Evolutionary conservation across 2,888 invertebrate genomes (phyloP).

Genomic region (Cephonodes hylas): DNA sequence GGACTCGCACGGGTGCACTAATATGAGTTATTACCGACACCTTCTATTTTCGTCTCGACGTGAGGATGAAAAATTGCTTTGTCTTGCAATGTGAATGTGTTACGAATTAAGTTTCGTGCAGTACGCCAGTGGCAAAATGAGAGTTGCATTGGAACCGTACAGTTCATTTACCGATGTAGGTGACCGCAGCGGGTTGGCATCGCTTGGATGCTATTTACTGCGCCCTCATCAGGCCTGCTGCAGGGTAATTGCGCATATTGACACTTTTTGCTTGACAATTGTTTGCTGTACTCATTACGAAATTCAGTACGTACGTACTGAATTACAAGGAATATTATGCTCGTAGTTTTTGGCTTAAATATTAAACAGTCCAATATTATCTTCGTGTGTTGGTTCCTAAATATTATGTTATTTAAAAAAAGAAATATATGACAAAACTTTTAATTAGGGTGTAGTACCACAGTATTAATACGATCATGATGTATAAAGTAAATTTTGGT

Average conservation of each 20-base stretch:
- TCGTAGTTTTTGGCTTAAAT: too few species aligned
- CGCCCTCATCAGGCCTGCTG: neutral
- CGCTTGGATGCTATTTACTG: neutral
- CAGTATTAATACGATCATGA: too few species aligned
- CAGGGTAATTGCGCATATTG: neutral
- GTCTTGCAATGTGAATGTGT: neutral
- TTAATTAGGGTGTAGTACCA: too few species aligned
- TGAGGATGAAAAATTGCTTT: too few species aligned
- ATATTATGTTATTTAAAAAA: too few species aligned
- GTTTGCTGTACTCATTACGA: neutral
- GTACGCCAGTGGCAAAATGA: neutral
- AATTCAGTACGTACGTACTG: neutral
- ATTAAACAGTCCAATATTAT: too few species aligned
- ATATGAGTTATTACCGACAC: neutral
- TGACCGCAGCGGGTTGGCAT: neutral
- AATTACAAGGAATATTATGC: too few species aligned
- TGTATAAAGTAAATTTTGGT: too few species aligned
- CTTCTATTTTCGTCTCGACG: neutral
- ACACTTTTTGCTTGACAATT: neutral
- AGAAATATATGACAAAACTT: too few species aligned
- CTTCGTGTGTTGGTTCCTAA: too few species aligned
- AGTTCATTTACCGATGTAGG: neutral
- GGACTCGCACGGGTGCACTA: too few species aligned
- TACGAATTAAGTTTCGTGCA: neutral
- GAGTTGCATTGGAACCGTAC: neutral